Evolutionary conservation across 2,113 vertebrate species (phyloP).

Genomic region (Aphelocoma coerulescens): DNA sequence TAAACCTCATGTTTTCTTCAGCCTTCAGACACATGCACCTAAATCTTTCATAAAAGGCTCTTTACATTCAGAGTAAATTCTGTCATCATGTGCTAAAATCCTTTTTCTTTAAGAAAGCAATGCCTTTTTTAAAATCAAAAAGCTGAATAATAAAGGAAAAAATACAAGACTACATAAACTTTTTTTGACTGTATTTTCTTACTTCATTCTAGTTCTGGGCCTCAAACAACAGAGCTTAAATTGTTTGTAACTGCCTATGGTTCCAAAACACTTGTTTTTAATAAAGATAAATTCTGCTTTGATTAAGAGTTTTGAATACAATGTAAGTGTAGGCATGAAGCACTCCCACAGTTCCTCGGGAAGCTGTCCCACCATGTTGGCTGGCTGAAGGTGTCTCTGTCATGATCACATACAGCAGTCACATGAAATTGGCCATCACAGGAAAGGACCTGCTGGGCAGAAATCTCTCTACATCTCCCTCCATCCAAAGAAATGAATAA

Average conservation of each 20-base stretch:
- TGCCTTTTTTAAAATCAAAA: background rate
- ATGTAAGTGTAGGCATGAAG: background rate
- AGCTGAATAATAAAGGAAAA: conserved; percentile 41
- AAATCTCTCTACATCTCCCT: background rate
- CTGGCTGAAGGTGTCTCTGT: background rate
- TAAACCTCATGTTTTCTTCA: conserved; percentile 40
- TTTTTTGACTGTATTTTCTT: conserved; percentile 22
- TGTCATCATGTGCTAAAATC: conserved; percentile 37
- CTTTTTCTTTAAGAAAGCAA: background rate
- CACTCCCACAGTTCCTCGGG: background rate
- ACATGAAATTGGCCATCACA: background rate
- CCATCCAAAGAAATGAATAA: background rate
- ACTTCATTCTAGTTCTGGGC: conserved; percentile 20
- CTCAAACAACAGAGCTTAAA: conserved; percentile 29
- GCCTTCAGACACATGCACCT: conserved; percentile 39
- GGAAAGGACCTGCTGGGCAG: background rate
- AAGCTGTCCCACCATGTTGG: background rate
- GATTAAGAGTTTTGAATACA: background rate
- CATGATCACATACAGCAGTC: background rate
- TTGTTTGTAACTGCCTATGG: conserved; percentile 25
- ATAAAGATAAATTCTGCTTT: conserved; percentile 54
- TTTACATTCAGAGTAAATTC: conserved; percentile 29
- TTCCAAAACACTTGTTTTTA: conserved; percentile 67
- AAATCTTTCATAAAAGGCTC: conserved; percentile 35
- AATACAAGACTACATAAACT: conserved; percentile 17